Evolutionary conservation across 2,113 vertebrate species (phyloP).

Genomic region (Physeter macrocephalus): DNA sequence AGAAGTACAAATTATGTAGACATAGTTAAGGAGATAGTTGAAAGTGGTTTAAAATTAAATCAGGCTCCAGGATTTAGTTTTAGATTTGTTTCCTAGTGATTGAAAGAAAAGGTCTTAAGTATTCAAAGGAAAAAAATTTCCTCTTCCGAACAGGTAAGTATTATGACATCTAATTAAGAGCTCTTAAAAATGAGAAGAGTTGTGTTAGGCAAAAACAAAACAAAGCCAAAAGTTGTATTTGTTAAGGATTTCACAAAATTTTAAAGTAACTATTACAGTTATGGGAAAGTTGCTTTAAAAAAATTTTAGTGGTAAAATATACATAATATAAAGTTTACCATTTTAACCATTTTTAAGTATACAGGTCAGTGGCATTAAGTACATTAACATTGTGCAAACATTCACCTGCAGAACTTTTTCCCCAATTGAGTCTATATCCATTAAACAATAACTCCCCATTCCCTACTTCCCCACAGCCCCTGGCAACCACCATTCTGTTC

Average conservation of each 20-base stretch:
- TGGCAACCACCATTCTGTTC: neutral
- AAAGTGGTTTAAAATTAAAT: slow-evolving; percentile 3
- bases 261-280: neutral
- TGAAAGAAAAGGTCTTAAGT: neutral
- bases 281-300: neutral
- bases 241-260: neutral
- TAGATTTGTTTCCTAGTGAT: neutral
- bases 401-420: neutral
- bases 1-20: neutral
- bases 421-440: neutral
- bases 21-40: neutral
- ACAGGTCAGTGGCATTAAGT: neutral
- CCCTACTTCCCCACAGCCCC: neutral
- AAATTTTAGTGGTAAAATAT: neutral
- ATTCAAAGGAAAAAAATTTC: neutral
- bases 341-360: neutral
- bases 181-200: neutral
- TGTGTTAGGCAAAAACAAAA: neutral
- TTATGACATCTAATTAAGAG: neutral
- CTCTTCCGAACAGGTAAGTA: neutral
- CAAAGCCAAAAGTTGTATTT: neutral
- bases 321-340: neutral
- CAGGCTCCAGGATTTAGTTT: neutral
- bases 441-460: neutral
- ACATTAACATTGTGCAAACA: neutral